Evolutionary conservation across 2,797 vertebrate species (phyloP).

Genomic region (Megaceryle alcyon): DNA sequence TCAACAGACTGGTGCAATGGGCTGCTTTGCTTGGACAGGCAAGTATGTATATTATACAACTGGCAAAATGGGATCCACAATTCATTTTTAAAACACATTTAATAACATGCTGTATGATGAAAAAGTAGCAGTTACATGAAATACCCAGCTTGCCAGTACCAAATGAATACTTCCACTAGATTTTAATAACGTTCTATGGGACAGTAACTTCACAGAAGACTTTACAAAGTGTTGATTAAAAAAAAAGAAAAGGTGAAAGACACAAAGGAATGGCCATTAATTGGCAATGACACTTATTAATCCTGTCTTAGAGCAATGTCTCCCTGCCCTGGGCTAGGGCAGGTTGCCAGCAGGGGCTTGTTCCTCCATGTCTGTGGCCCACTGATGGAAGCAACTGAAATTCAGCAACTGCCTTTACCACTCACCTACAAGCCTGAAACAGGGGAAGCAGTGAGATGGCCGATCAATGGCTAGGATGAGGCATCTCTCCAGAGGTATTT

Average conservation of each 20-base stretch:
- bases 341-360: background rate
- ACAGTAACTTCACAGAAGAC: background rate
- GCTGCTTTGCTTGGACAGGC: slow-evolving; percentile 87
- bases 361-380: background rate
- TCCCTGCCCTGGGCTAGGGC: background rate
- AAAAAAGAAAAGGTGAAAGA: background rate
- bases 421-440: background rate
- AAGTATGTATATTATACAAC: background rate
- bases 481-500: background rate
- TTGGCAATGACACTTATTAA: background rate
- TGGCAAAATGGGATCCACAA: background rate
- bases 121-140: background rate
- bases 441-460: rapidly evolving
- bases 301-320: background rate
- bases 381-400: background rate
- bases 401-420: background rate
- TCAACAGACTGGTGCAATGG: background rate
- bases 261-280: background rate
- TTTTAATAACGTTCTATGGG: background rate
- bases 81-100: slow-evolving; percentile 3
- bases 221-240: background rate
- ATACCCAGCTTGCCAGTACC: background rate
- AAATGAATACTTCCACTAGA: background rate
- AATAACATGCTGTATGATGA: background rate
- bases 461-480: background rate